Evolutionary conservation across 2,888 invertebrate genomes (phyloP).

Genomic region (Pristionchus fissidentatus): DNA sequence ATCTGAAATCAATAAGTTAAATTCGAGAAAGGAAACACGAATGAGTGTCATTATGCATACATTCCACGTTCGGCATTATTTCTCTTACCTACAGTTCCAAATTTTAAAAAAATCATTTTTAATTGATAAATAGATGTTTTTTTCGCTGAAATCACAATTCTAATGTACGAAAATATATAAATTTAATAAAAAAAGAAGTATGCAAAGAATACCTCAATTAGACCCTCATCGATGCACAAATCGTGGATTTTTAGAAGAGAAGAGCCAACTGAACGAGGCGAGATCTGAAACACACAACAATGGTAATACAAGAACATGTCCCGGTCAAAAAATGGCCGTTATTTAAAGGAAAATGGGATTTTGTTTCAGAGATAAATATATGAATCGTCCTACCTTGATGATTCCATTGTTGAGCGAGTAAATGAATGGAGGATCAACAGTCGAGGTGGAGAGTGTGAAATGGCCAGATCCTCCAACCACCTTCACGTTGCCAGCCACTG

Average conservation of each 20-base stretch:
- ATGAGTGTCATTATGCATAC: no score
- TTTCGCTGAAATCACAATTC: no score
- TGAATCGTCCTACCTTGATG: constrained; percentile 15
- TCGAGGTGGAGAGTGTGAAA: constrained; percentile 50
- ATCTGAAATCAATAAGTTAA: not conserved
- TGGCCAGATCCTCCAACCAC: constrained; percentile 69
- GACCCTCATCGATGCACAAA: constrained; percentile 60
- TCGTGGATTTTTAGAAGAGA: constrained; percentile 60
- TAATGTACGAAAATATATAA: no score
- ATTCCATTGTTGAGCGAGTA: not conserved
- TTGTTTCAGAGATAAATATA: not conserved
- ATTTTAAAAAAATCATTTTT: no score
- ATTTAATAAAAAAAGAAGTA: no score
- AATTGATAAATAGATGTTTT: no score
- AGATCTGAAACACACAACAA: constrained; percentile 50
- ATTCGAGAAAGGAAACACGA: not conserved
- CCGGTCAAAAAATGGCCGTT: no score
- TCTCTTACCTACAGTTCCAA: no score
- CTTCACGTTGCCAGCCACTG: constrained; percentile 52
- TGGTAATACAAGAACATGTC: not conserved
- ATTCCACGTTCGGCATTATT: no score
- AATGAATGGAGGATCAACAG: not conserved
- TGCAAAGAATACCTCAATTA: constrained; percentile 60
- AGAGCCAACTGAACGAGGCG: constrained; percentile 59
- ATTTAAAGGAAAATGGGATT: no score